Conservation (phyloP, 2,113 vertebrate genomes). For the Thymallus thymallus region DNA sequence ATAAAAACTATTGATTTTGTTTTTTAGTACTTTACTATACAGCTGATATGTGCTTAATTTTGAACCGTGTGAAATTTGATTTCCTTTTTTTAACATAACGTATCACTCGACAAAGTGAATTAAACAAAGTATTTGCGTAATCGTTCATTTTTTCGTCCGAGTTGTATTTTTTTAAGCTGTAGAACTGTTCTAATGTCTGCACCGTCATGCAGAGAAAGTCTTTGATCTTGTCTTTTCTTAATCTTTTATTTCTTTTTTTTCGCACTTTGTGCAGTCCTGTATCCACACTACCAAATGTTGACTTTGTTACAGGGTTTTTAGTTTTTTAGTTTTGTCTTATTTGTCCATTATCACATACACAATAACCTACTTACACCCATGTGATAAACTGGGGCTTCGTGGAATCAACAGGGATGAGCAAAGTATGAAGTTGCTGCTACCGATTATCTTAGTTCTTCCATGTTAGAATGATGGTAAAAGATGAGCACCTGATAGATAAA, state of each 20-base stretch:
- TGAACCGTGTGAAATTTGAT: slow-evolving; percentile 87
- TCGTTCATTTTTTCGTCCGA: slow-evolving; percentile 76
- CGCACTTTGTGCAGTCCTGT: slow-evolving; percentile 80
- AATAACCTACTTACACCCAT: slow-evolving; percentile 74
- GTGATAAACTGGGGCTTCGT: slow-evolving; percentile 81
- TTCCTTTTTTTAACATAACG: slow-evolving; percentile 84
- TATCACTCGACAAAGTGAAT: slow-evolving; percentile 83
- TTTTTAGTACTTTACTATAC: slow-evolving; percentile 99
- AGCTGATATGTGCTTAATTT: slow-evolving; percentile 96
- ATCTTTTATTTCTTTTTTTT: slow-evolving; percentile 18
- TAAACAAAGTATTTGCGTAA: slow-evolving; percentile 77
- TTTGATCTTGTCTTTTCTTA: slow-evolving; percentile 38
- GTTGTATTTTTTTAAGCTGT: slow-evolving; percentile 83
- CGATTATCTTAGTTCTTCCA: slow-evolving; percentile 84
- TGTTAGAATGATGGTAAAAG: slow-evolving; percentile 69
- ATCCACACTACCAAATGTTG: slow-evolving; percentile 76
- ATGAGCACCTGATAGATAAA: slow-evolving; percentile 59
- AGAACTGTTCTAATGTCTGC: slow-evolving; percentile 85
- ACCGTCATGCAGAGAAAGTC: slow-evolving; percentile 82
- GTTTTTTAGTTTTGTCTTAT: slow-evolving; percentile 59
- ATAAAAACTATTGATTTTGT: slow-evolving; percentile 91
- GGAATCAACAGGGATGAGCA: slow-evolving; percentile 99
- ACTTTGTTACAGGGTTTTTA: slow-evolving; percentile 63
- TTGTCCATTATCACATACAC: slow-evolving; percentile 66
- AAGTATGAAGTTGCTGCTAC: slow-evolving; percentile 99